phyloP scores from a whole-genome alignment of 1,140 invertebrate genomes.

The Lepeophtheirus salmonis region DNA sequence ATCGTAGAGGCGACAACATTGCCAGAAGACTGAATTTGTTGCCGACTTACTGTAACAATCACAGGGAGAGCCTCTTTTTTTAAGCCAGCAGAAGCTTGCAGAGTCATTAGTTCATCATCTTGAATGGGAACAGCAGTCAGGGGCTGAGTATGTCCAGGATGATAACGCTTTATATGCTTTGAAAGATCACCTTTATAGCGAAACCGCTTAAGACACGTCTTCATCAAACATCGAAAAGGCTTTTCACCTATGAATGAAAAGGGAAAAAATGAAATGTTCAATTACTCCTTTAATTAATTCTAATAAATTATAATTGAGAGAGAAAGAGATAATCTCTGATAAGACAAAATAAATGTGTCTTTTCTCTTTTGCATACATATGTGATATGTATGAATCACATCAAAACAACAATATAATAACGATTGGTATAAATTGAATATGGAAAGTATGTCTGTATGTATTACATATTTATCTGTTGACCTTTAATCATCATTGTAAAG shows the following conservation, averaged over 20 bases:
- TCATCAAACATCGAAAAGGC: conserved; percentile 17
- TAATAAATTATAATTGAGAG: neutral
- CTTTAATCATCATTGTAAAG: too few species aligned
- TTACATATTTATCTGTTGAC: too few species aligned
- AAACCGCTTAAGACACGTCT: conserved; percentile 17
- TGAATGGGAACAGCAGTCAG: conserved; percentile 14
- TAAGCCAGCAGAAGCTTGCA: neutral
- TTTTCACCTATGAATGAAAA: conserved; percentile 19
- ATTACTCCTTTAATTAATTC: too few species aligned
- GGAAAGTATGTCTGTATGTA: too few species aligned
- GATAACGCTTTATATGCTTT: conserved; percentile 17
- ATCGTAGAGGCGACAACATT: too few species aligned
- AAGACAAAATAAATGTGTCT: neutral
- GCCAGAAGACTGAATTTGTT: too few species aligned
- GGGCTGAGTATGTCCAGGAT: conserved; percentile 11
- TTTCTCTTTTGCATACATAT: too few species aligned
- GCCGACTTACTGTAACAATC: neutral
- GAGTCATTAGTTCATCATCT: conserved; percentile 10
- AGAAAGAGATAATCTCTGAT: neutral
- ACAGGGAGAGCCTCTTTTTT: neutral
- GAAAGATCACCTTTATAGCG: conserved; percentile 18
- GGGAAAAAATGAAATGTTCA: neutral
- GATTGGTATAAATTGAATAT: too few species aligned
- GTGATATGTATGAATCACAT: too few species aligned
- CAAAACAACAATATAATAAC: too few species aligned